These are phyloP conservation scores for Collichthys lucidus DNA, from an alignment of 2,113 vertebrate species.

Conservation along the genomic window DNA sequence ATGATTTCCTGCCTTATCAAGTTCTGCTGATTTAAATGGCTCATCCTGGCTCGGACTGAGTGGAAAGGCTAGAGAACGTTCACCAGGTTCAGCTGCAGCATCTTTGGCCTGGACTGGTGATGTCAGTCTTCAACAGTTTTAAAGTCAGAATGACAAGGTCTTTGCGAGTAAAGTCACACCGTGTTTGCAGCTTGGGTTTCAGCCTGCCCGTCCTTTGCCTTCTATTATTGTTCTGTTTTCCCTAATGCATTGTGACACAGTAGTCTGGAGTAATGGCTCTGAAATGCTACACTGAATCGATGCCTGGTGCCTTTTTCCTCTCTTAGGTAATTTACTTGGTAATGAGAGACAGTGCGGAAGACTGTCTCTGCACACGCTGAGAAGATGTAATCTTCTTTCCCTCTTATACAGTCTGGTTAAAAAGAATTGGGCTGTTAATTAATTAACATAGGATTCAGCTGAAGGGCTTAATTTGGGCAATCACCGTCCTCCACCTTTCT, in stretches of 20 bases:
- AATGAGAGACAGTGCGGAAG: slow-evolving; percentile 77
- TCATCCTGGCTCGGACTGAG: slow-evolving; percentile 16
- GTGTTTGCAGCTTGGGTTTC: slow-evolving; percentile 45
- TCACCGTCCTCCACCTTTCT: slow-evolving; percentile 33
- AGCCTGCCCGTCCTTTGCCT: slow-evolving; percentile 43
- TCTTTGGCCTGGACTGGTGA: background rate
- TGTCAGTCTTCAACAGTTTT: background rate
- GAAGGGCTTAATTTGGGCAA: slow-evolving; percentile 65
- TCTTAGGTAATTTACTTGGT: slow-evolving; percentile 79
- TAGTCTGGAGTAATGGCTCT: slow-evolving; percentile 75
- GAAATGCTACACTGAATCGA: slow-evolving; percentile 79
- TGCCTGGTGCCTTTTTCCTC: slow-evolving; percentile 76
- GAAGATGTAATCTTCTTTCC: slow-evolving; percentile 74
- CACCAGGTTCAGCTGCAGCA: slow-evolving; percentile 7
- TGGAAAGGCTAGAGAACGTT: slow-evolving; percentile 11
- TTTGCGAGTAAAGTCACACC: slow-evolving; percentile 28
- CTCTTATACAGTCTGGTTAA: slow-evolving; percentile 59
- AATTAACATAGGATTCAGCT: slow-evolving; percentile 76
- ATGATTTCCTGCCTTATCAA: slow-evolving; percentile 60
- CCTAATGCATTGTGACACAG: slow-evolving; percentile 74
- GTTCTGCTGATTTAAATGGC: slow-evolving; percentile 43
- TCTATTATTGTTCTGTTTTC: slow-evolving; percentile 63
- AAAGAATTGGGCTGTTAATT: slow-evolving; percentile 69
- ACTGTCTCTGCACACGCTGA: slow-evolving; percentile 50
- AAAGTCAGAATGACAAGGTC: slow-evolving; percentile 7